Conservation (phyloP, 2,888 invertebrate species). For the Hydraecia micacea region DNA sequence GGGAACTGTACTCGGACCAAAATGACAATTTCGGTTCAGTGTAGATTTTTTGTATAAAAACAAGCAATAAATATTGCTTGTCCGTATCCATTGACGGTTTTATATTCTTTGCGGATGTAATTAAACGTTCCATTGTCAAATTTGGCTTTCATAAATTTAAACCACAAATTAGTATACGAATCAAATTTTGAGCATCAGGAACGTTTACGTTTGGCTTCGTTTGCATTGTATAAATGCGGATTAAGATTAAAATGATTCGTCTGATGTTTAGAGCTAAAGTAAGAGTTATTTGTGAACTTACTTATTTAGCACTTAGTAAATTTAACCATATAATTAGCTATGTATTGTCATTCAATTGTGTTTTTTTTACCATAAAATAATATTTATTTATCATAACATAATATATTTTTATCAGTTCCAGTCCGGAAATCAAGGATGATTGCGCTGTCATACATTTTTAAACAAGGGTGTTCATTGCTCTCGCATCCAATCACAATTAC, state of each 20-base stretch:
- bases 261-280: neutral
- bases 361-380: neutral
- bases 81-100: constrained; percentile 63
- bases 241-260: neutral
- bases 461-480: constrained; percentile 15
- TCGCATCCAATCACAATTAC: constrained; percentile 10
- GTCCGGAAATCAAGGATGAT: constrained; percentile 44
- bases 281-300: neutral
- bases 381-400: constrained; percentile 5
- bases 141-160: constrained; percentile 69
- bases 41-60: constrained; percentile 70
- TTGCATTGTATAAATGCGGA: constrained; percentile 7
- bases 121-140: constrained; percentile 66
- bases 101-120: constrained; percentile 69
- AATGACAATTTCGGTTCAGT: constrained; percentile 68
- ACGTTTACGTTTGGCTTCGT: constrained; percentile 43
- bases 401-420: constrained; percentile 47
- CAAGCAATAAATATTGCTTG: constrained; percentile 70
- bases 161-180: constrained; percentile 67
- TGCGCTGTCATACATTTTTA: constrained; percentile 22
- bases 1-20: constrained; percentile 71
- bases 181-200: constrained; percentile 66
- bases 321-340: no score
- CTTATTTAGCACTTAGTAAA: neutral
- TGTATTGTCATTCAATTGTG: neutral